These are phyloP conservation scores for Malurus leucopterus DNA, from an alignment of 2,797 vertebrate genomes.

Conservation along the genomic window DNA sequence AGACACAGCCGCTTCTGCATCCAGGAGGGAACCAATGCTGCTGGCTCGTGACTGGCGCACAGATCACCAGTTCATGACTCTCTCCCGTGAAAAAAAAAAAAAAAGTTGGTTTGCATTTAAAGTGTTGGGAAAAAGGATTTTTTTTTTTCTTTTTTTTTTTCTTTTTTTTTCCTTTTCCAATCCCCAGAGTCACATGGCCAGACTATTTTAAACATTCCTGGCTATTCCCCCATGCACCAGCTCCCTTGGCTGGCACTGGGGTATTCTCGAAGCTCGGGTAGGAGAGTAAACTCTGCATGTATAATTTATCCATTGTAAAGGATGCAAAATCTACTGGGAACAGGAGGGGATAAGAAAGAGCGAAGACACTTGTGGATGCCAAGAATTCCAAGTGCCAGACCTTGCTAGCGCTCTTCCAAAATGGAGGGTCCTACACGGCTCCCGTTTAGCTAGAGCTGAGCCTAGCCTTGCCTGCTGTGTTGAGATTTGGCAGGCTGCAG, in stretches of 20 bases:
- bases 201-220: conserved; percentile 66
- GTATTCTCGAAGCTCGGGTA: conserved; percentile 57
- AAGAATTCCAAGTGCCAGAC: conserved; percentile 61
- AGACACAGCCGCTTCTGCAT: not conserved
- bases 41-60: conserved; percentile 19
- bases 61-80: conserved; percentile 25
- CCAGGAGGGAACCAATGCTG: conserved; percentile 26
- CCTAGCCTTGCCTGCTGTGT: conserved; percentile 52
- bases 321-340: conserved; percentile 65
- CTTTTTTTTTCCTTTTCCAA: conserved; percentile 1
- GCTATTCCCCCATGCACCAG: conserved; percentile 60
- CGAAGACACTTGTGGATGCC: conserved; percentile 59
- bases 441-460: conserved; percentile 53
- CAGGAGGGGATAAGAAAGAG: conserved; percentile 61
- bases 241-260: conserved; percentile 42
- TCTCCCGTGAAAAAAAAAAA: not conserved
- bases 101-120: conserved; percentile 24
- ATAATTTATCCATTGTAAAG: conserved; percentile 65
- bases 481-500: conserved; percentile 57
- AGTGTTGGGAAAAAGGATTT: not conserved
- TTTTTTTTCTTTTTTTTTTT: not conserved
- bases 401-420: conserved; percentile 62
- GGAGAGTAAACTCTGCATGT: conserved; percentile 63
- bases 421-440: conserved; percentile 51
- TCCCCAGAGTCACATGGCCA: conserved; percentile 55